Base-by-base conservation (phyloP, 2,113 vertebrate species). In the Heteronetta atricapilla region DNA sequence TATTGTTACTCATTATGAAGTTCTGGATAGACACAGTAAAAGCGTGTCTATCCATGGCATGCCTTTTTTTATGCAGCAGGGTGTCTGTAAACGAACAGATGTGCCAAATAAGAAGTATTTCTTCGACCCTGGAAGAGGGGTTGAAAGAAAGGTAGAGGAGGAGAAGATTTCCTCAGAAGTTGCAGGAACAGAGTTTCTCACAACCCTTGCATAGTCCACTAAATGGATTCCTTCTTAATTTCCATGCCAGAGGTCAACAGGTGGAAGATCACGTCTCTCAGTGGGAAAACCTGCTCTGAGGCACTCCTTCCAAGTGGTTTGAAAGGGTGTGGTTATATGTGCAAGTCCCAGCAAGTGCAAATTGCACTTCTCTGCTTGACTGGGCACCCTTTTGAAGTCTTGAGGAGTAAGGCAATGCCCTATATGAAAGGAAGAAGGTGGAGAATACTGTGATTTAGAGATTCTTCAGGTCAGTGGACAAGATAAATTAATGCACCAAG, bases 211-310 rank as follows among this genome's bases (percentile, higher is more conserved):
- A 36, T 67, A 28, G 63, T 80, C 53, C 67, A 23, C 76, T 42
- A 46, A 81, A 63, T 34, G 66, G 10, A 3, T 67, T 92, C 40
- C 79, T 68, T 68, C 74, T 69, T 82, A 76, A 83, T 96, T 94
- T 90, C 73, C 64, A 70, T 93, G 70, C 36, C 46, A 88, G 75
- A 95, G 82, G 58, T 91, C 89, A 89, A 46, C 63, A 80, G 85
- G 38, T 89, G 59, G 81, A 94, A 88, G 87, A 87, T 79, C 67
- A 44, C 0, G 0, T 94, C 75, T 90, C 38, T 48, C 62, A 64
- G 74, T 79, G 75, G 86, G 93, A 95, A 95, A 95, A 95, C 87
- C 84, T 94, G 89, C 93, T 96, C 87, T 31, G 78, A 93, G 79
- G 79, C 70, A 50, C 89, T 89, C 82, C 78, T 84, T 84, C 86